Percentiles rank a stretch among this genome's conserved stretches.
Evolutionary conservation across 2,888 invertebrate species (phyloP).

Genomic region (Azorinus chamasolen): DNA sequence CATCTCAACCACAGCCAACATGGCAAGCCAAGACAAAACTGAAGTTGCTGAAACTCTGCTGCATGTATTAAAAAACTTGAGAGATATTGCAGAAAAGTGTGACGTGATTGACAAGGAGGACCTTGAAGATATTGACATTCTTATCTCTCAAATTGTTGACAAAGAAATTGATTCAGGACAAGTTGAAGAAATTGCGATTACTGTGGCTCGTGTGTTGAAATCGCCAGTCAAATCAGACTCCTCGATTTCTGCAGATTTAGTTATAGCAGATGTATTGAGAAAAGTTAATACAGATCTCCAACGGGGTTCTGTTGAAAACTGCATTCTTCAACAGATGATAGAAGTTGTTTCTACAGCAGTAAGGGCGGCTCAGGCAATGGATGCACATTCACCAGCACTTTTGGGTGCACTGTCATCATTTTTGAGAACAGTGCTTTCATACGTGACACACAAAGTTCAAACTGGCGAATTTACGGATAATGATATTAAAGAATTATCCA

Average conservation of each 20-base stretch:
- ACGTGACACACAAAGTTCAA: conserved; percentile 46
- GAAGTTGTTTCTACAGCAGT: conserved; percentile 13
- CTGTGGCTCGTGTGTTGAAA: conserved; percentile 41
- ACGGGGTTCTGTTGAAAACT: conserved; percentile 29
- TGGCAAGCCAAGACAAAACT: conserved; percentile 11
- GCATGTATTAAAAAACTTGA: conserved; percentile 33
- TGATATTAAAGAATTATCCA: conserved; percentile 35
- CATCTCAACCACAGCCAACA: conserved; percentile 5
- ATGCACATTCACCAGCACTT: conserved; percentile 30
- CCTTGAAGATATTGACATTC: conserved; percentile 17
- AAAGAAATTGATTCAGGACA: conserved; percentile 13
- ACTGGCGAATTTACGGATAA: conserved; percentile 47
- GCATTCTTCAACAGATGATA: conserved; percentile 40
- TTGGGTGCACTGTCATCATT: conserved; percentile 41
- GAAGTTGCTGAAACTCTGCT: conserved; percentile 39
- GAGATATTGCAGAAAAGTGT: conserved; percentile 5
- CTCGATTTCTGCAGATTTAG: conserved; percentile 35
- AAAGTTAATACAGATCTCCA: conserved; percentile 27
- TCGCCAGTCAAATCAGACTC: conserved; percentile 52
- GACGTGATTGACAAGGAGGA: conserved; percentile 2
- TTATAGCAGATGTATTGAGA: conserved; percentile 31
- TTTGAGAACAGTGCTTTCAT: conserved; percentile 37
- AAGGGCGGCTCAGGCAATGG: conserved; percentile 11
- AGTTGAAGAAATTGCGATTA: conserved; percentile 43
- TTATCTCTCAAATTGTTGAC: conserved; percentile 26